phyloP scores from a whole-genome alignment of 1,140 invertebrate genomes.

The Leptopilina clavipes region DNA sequence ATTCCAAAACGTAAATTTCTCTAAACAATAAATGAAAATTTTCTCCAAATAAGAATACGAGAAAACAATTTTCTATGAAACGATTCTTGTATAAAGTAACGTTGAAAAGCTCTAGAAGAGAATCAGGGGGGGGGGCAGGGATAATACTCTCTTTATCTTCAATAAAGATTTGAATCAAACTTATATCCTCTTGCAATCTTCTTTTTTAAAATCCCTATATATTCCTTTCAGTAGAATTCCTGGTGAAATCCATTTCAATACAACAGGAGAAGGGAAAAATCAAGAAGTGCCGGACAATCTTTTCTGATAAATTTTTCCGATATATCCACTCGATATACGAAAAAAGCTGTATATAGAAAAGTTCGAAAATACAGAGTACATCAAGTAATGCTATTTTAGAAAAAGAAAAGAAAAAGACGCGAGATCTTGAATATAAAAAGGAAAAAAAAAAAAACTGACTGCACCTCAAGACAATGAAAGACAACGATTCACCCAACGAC shows the following conservation, averaged over 20 bases:
- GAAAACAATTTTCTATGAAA: too few species aligned
- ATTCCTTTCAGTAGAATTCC: not conserved
- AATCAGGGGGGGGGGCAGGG: too few species aligned
- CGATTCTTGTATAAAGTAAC: too few species aligned
- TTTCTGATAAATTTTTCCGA: conserved; percentile 16
- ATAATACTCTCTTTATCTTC: conserved; percentile 8
- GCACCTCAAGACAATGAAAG: conserved; percentile 52
- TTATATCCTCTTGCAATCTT: not conserved
- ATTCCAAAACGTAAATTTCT: too few species aligned
- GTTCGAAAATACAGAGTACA: not conserved
- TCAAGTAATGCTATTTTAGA: conserved; percentile 6
- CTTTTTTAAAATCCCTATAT: conserved; percentile 8
- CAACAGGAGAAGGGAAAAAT: not conserved
- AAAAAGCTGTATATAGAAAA: too few species aligned
- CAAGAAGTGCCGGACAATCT: not conserved
- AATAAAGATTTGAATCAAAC: conserved; percentile 16
- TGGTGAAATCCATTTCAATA: not conserved
- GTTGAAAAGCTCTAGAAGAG: too few species aligned
- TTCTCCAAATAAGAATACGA: too few species aligned
- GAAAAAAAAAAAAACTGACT: not conserved
- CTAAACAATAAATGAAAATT: too few species aligned
- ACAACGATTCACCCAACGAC: conserved; percentile 53
- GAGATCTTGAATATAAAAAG: not conserved
- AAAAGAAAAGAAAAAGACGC: not conserved
- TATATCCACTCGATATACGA: not conserved